phyloP scores from a whole-genome alignment of 2,113 vertebrate species.

The Hoplias malabaricus region DNA sequence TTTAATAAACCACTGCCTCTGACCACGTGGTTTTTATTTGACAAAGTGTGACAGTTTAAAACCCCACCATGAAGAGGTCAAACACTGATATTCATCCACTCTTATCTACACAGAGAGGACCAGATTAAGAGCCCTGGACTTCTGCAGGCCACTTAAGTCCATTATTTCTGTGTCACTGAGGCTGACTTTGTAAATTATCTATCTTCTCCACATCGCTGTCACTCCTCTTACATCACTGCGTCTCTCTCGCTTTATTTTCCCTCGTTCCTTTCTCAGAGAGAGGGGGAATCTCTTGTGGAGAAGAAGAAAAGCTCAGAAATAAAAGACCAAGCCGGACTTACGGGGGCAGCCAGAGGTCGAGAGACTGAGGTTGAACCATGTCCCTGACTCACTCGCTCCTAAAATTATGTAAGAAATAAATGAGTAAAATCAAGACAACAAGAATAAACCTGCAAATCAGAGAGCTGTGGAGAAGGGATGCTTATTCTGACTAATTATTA shows the following conservation, averaged over 20 bases:
- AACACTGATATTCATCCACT: background rate
- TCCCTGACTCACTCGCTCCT: constrained; percentile 17
- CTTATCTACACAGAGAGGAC: background rate
- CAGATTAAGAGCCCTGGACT: background rate
- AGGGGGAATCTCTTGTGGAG: constrained; percentile 2
- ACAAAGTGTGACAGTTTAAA: too few species aligned
- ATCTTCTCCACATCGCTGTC: constrained; percentile 38
- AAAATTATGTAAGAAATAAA: background rate
- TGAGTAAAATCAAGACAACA: background rate
- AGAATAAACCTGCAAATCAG: too few species aligned
- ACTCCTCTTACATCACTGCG: constrained; percentile 36
- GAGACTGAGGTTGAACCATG: background rate
- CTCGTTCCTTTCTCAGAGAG: too few species aligned
- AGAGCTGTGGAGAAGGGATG: too few species aligned
- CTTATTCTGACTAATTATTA: too few species aligned
- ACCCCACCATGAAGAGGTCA: background rate
- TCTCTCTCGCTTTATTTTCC: background rate
- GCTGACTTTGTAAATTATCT: constrained; percentile 45
- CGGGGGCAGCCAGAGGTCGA: background rate
- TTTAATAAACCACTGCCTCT: too few species aligned
- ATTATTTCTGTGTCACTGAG: constrained; percentile 44
- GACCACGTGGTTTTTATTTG: too few species aligned
- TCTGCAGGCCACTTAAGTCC: constrained; percentile 34
- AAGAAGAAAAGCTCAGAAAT: too few species aligned
- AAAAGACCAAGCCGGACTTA: background rate